Evolutionary conservation across 2,888 invertebrate species (phyloP).

Genomic region (Gisinianus flammeolus): DNA sequence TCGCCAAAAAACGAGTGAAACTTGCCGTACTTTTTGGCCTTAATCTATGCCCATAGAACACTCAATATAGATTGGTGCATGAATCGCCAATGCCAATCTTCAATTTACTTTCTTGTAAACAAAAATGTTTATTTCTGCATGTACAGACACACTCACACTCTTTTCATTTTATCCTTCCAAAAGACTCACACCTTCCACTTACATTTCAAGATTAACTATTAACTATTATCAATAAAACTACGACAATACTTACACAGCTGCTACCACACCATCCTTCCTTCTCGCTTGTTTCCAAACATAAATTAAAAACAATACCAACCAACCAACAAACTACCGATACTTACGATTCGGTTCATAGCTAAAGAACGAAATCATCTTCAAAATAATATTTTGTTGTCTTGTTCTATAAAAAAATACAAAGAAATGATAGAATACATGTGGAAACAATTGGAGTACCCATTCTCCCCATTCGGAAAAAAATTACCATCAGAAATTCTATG

Average conservation of each 20-base stretch:
- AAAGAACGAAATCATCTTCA: not conserved
- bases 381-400: not conserved
- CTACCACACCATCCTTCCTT: no score
- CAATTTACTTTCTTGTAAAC: not conserved
- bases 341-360: not conserved
- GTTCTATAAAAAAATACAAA: not conserved
- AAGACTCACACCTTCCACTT: not conserved
- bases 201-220: not conserved
- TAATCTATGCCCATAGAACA: not conserved
- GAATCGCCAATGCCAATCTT: not conserved
- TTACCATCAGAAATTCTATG: not conserved
- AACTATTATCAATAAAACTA: not conserved
- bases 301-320: not conserved
- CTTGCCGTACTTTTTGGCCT: not conserved
- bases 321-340: not conserved
- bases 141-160: not conserved
- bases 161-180: not conserved
- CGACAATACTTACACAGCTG: not conserved
- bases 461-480: no score
- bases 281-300: not conserved
- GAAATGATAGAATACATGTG: not conserved
- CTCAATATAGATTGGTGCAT: not conserved
- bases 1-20: no score
- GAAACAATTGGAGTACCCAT: not conserved
- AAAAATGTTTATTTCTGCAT: not conserved